Evolutionary conservation across 2,888 invertebrate species (phyloP).

Genomic region (Cheilosia impressa): DNA sequence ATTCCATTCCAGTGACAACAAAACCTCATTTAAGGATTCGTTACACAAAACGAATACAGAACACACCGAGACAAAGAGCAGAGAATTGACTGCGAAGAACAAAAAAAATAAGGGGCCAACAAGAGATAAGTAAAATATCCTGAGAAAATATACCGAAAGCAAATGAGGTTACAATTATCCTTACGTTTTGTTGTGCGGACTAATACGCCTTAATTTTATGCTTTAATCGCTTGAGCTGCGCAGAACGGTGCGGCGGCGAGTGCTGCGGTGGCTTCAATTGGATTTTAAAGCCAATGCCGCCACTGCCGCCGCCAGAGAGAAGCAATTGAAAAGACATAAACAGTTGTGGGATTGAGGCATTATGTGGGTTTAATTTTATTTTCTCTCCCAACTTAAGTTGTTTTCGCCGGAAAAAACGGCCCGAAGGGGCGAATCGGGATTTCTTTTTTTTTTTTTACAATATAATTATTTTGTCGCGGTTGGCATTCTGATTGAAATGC

Average conservation of each 20-base stretch:
- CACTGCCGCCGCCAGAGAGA: neutral
- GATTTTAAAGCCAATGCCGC: conserved; percentile 58
- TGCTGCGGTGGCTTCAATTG: conserved; percentile 10
- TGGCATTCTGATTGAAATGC: conserved; percentile 59
- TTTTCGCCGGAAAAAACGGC: conserved; percentile 7
- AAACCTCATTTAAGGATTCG: conserved; percentile 57
- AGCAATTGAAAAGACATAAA: conserved; percentile 58
- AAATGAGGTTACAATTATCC: conserved; percentile 71
- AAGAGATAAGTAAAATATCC: conserved; percentile 44
- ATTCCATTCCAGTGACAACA: conserved; percentile 42
- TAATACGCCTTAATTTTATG: conserved; percentile 70
- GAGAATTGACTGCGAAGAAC: conserved; percentile 7
- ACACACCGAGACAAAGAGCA: conserved; percentile 43
- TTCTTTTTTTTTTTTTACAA: neutral
- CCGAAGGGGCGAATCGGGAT: neutral
- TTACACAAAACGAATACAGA: conserved; percentile 50
- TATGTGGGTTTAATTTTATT: conserved; percentile 65
- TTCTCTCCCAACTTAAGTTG: conserved; percentile 24
- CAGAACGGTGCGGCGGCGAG: no score
- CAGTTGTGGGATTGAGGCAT: conserved; percentile 49
- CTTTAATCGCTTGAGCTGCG: conserved; percentile 62
- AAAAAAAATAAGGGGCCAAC: neutral
- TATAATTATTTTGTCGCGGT: conserved; percentile 10
- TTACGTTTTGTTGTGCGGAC: conserved; percentile 64
- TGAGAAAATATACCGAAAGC: conserved; percentile 55